Evolutionary conservation across 1,140 invertebrate genomes (phyloP), one percentile per base, ranked within the genome.

Genomic region (Danaus plexippus): DNA sequence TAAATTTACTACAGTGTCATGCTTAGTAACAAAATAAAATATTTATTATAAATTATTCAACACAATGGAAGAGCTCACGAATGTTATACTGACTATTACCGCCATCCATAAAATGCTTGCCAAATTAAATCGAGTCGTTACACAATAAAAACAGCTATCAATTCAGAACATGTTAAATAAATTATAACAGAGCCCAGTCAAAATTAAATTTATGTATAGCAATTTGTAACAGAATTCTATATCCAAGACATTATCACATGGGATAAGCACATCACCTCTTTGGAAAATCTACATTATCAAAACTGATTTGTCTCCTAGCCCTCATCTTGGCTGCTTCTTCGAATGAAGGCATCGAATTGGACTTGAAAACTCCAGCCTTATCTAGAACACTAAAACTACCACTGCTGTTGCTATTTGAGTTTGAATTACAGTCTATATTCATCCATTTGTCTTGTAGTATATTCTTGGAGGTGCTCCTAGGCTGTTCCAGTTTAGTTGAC

Each of bases 361-460:
- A 85, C 43, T 80, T 82, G 54, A 72, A 84, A 0, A 83, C 46
- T 11, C 66, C 73, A 0, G 75, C 44, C 56, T 77, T 79, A 46
- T 85, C 80, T 2, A 77, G 48, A 45, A 73, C 62, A 47, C 72
- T 75, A 4, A 76, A 52, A 10, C 73, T 66, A 52, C 73, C 76
- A 45, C 77, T 80, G 44, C 75, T 78, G 48, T 80, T 66, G 51
- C 73, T 77, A 45, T 75, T 80, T 43, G 75, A 77, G 48, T 80
- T 85, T 0, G 84, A 85, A 42, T 77, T 85, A 6, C 61, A 61
- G 43, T 88, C 84, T 42, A 88, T 80, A 63, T 88, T 88, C 1
- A 88, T 71, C 59, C 85, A 59, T 72, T 88, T 88, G 61, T 88
- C 86, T 69, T 88, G 86, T 15, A 88, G 59, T 50, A 88, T 77